A percentile compares a stretch with the other conserved stretches of the same genome.
Conservation (phyloP, 2,113 vertebrate genomes). For the Cisticola juncidis region DNA sequence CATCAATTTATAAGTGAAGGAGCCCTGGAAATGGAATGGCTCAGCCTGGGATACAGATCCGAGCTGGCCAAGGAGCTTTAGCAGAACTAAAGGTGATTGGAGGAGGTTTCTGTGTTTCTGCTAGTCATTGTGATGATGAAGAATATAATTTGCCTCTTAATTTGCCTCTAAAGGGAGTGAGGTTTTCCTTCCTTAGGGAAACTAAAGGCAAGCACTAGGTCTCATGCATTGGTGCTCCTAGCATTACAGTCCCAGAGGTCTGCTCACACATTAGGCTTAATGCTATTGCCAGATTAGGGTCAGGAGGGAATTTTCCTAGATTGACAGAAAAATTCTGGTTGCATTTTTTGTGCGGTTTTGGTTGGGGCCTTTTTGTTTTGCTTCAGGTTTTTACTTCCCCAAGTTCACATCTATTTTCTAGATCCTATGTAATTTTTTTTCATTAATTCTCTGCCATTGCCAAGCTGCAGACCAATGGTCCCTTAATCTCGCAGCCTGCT, state of each 20-base stretch:
- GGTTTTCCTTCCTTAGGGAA: not conserved
- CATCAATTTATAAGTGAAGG: not conserved
- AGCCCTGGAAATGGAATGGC: not conserved
- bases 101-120: not conserved
- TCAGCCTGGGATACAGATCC: not conserved
- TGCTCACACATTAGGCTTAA: conserved; percentile 34
- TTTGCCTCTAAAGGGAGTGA: not conserved
- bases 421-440: not conserved
- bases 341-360: not conserved
- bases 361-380: not conserved
- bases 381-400: not conserved
- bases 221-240: not conserved
- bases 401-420: not conserved
- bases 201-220: not conserved
- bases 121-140: not conserved
- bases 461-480: not conserved
- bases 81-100: not conserved
- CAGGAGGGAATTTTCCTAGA: conserved; percentile 51
- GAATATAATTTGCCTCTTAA: not conserved
- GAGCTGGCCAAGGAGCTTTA: not conserved
- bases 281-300: conserved; percentile 35
- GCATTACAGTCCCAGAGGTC: not conserved
- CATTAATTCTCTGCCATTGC: not conserved
- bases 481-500: not conserved
- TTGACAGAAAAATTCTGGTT: not conserved